Percentiles rank a stretch among this genome's conserved stretches.
These are phyloP conservation scores for Ciconia stormi DNA, from an alignment of 2,113 vertebrate genomes.

Conservation along the genomic window DNA sequence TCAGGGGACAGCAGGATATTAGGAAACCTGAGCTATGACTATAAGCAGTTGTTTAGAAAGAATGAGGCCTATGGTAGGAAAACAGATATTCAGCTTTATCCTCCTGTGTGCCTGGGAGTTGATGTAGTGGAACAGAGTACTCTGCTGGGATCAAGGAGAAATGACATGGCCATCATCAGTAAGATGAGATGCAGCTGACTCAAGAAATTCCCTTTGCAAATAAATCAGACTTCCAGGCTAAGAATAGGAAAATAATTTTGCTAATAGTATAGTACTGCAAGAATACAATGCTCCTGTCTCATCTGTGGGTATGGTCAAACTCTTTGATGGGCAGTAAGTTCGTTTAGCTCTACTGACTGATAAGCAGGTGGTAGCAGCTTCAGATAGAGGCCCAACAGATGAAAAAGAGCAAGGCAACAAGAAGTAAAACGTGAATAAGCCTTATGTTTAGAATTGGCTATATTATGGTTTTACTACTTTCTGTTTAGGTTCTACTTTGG, in stretches of 20 bases:
- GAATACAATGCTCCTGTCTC: background rate
- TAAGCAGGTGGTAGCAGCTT: background rate
- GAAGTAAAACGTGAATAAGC: background rate
- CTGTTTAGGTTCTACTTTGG: background rate
- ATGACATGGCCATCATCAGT: slow-evolving; percentile 8
- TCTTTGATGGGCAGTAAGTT: background rate
- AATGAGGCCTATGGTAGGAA: background rate
- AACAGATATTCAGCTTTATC: slow-evolving; percentile 26
- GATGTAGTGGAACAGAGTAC: slow-evolving; percentile 28
- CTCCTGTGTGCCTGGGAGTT: slow-evolving; percentile 9
- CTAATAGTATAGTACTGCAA: background rate
- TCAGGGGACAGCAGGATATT: background rate
- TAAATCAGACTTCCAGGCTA: slow-evolving; percentile 8
- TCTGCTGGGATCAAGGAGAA: slow-evolving; percentile 38
- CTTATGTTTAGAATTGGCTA: background rate
- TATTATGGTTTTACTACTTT: background rate
- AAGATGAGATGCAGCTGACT: slow-evolving; percentile 52
- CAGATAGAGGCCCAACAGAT: background rate
- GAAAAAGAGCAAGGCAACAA: background rate
- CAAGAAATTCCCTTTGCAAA: slow-evolving; percentile 18
- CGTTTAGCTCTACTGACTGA: background rate
- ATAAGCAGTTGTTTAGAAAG: slow-evolving; percentile 26
- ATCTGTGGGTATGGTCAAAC: background rate
- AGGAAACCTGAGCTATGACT: slow-evolving; percentile 10
- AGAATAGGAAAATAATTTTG: background rate